Conservation (phyloP, 2,113 vertebrate genomes). For the Rhegmatorhina hoffmannsi region DNA sequence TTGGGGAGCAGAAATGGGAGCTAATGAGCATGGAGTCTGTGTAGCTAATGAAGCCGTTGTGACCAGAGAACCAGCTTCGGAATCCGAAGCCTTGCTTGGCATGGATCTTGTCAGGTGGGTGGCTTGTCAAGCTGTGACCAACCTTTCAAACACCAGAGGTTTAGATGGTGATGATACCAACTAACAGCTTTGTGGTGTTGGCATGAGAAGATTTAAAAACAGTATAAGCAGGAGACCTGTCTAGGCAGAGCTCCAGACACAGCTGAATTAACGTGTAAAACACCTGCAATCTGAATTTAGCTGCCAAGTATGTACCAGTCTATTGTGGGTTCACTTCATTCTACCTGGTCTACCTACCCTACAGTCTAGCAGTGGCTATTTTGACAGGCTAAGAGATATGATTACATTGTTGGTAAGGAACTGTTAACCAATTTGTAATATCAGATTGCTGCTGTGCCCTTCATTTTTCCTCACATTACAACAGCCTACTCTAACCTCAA, state of each 20-base stretch:
- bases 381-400: neutral
- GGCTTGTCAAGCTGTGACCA: neutral
- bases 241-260: neutral
- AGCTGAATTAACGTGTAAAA: neutral
- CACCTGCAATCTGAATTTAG: neutral
- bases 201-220: neutral
- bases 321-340: neutral
- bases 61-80: slow-evolving; percentile 75
- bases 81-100: slow-evolving; percentile 78
- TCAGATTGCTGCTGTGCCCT: neutral
- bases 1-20: slow-evolving; percentile 86
- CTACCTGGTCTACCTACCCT: neutral
- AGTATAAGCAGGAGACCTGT: neutral
- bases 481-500: neutral
- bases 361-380: neutral
- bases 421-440: neutral
- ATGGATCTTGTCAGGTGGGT: slow-evolving; percentile 85
- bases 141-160: neutral
- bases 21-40: slow-evolving; percentile 82
- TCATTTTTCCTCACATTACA: neutral
- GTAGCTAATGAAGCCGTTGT: slow-evolving; percentile 76
- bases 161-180: neutral
- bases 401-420: neutral
- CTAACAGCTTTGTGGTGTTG: neutral
- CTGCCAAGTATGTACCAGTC: neutral